A percentile compares a stretch with the other conserved stretches of the same genome.
phyloP scores from a whole-genome alignment of 2,888 invertebrate genomes.

The Ischnura elegans region DNA sequence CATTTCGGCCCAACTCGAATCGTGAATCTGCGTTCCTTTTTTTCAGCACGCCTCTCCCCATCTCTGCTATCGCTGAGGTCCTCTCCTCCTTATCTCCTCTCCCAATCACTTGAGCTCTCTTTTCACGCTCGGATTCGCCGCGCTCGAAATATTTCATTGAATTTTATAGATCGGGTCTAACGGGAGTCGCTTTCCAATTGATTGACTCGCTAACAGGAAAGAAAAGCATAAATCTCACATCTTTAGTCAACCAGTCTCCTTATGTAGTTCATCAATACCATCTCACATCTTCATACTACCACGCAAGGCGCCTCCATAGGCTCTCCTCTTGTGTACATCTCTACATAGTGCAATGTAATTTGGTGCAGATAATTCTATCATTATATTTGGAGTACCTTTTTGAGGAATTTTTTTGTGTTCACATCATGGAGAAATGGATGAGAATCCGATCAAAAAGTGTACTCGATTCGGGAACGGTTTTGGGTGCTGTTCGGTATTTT shows the following conservation, averaged over 20 bases:
- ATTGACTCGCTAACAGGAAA: neutral
- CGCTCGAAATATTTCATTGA: neutral
- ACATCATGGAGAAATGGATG: no score
- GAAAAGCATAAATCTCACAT: neutral
- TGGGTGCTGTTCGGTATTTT: no score
- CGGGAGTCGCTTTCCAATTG: neutral
- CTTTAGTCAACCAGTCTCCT: neutral
- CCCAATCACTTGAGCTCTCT: neutral
- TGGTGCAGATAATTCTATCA: no score
- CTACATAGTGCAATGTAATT: no score
- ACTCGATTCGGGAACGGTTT: no score
- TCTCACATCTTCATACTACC: no score
- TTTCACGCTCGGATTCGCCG: neutral
- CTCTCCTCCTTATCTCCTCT: neutral
- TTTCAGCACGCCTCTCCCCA: neutral
- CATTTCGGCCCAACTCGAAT: neutral
- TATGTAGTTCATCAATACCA: no score
- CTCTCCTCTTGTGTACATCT: no score
- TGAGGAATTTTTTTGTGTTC: no score
- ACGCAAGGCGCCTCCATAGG: no score
- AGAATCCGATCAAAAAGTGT: no score
- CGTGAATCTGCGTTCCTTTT: conserved; percentile 15
- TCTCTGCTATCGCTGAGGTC: neutral
- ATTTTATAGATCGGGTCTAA: neutral
- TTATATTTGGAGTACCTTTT: no score